These are phyloP conservation scores for Drosophila pseudotalamancana DNA, from an alignment of 2,888 invertebrate species.

Conservation along the genomic window DNA sequence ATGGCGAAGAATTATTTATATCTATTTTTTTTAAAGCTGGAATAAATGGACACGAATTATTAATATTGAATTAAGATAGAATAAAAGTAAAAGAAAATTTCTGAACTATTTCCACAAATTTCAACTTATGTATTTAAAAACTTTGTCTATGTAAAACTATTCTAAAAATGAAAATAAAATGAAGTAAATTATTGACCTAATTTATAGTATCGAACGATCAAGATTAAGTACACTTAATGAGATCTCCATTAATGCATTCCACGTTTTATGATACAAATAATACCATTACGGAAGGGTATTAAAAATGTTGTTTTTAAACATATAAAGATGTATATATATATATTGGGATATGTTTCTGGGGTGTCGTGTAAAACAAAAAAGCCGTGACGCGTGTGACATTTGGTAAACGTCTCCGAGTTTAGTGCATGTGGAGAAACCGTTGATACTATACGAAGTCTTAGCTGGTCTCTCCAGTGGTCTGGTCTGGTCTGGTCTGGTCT, in stretches of 20 bases:
- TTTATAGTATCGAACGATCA: too few relatives aligned
- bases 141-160: too few relatives aligned
- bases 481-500: too few relatives aligned
- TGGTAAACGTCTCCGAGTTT: slow-evolving; percentile 51
- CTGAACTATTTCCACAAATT: too few relatives aligned
- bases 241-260: neutral
- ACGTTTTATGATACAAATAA: slow-evolving; percentile 2
- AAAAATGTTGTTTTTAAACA: slow-evolving; percentile 17
- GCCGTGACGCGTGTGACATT: slow-evolving; percentile 65
- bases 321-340: too few relatives aligned
- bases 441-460: slow-evolving; percentile 3
- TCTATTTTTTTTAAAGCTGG: too few relatives aligned
- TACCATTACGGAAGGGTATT: slow-evolving; percentile 6
- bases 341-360: slow-evolving; percentile 5
- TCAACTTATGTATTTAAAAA: too few relatives aligned
- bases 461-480: slow-evolving; percentile 20
- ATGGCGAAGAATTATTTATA: too few relatives aligned
- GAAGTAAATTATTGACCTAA: neutral
- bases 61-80: too few relatives aligned
- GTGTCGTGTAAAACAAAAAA: slow-evolving; percentile 50
- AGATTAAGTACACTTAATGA: neutral
- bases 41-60: too few relatives aligned
- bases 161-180: too few relatives aligned
- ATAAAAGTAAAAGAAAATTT: too few relatives aligned
- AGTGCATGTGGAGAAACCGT: slow-evolving; percentile 23